Base-by-base conservation (phyloP, 1,140 invertebrate species). In the Papilio helenus region DNA sequence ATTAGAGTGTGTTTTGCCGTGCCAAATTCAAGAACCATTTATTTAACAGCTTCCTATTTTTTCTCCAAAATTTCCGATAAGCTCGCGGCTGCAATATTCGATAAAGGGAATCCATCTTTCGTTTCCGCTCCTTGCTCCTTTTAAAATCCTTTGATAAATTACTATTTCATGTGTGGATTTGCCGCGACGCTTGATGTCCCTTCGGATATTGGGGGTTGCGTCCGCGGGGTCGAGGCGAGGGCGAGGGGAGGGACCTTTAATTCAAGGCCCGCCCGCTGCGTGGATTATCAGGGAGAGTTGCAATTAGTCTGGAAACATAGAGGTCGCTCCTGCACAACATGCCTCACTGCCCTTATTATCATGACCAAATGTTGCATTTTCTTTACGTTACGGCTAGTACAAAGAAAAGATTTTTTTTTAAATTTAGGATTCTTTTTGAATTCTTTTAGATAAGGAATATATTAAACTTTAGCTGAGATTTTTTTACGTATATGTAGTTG, bases 131-230 rank as follows among this genome's bases (percentile, higher is more conserved):
- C 87, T 88, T 82, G 89, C 82, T 81, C 85, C 85, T 88, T 80
- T 88, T 87, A 90, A 77, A 92, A 92, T 91, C 92, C 89, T 91
- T 91, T 94, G 92, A 94, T 93, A 92, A 92, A 93, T 93, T 92
- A 94, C 92, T 93, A 92, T 93, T 94, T 92, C 91, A 92, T 92
- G 89, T 92, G 82, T 82, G 89, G 90, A 90, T 93, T 90, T 88
- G 79, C 87, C 78, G 84, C 79, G 78, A 90, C 89, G 90, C 87
- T 85, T 79, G 82, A 86, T 86, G 83, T 89, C 83, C 89, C 90
- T 90, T 86, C 79, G 83, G 80, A 84, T 80, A 81, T 79, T 77
- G 81, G 79, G 82, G 82, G 82, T 80, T 81, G 77, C 73, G 79
- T 79, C 78, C 55, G 71, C 77, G 81, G 76, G 80, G 83, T 86